A percentile compares a stretch with the other conserved stretches of the same genome.
These are phyloP conservation scores for Hylyphantes graminicola DNA, from an alignment of 1,140 invertebrate species.

Conservation along the genomic window DNA sequence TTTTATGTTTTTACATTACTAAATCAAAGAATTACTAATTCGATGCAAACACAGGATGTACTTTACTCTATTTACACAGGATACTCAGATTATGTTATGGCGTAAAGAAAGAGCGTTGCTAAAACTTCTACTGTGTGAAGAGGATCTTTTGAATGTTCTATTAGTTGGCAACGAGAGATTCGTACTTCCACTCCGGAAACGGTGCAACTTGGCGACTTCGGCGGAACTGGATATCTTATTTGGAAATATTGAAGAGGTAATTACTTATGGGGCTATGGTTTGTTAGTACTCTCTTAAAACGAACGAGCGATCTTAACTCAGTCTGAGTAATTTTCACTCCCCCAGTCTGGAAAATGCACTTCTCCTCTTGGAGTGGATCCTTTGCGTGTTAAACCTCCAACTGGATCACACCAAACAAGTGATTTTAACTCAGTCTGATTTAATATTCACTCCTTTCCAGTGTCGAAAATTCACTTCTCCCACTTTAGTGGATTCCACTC, in stretches of 20 bases:
- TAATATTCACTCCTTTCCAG: no score
- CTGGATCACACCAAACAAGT: no score
- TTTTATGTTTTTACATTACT: no score
- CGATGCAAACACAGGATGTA: no score
- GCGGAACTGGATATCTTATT: slow-evolving; percentile 40
- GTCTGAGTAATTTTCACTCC: no score
- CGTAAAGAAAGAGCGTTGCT: slow-evolving; percentile 38
- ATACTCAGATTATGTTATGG: slow-evolving; percentile 43
- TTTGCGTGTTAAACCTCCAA: no score
- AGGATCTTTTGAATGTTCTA: slow-evolving; percentile 37
- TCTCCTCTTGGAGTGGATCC: no score
- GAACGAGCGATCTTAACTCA: background rate
- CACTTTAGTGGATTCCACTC: no score
- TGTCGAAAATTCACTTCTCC: no score
- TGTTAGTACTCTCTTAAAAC: background rate
- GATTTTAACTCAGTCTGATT: no score
- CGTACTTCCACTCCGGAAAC: slow-evolving; percentile 31
- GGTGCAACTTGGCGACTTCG: background rate
- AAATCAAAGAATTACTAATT: no score
- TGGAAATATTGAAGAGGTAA: slow-evolving; percentile 50
- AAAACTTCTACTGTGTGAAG: slow-evolving; percentile 46
- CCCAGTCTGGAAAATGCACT: no score
- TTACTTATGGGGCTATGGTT: background rate
- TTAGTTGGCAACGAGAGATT: slow-evolving; percentile 18
- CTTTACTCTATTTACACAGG: background rate